Conservation (phyloP, 1,140 invertebrate genomes). For the Polypedilum vanderplanki region DNA sequence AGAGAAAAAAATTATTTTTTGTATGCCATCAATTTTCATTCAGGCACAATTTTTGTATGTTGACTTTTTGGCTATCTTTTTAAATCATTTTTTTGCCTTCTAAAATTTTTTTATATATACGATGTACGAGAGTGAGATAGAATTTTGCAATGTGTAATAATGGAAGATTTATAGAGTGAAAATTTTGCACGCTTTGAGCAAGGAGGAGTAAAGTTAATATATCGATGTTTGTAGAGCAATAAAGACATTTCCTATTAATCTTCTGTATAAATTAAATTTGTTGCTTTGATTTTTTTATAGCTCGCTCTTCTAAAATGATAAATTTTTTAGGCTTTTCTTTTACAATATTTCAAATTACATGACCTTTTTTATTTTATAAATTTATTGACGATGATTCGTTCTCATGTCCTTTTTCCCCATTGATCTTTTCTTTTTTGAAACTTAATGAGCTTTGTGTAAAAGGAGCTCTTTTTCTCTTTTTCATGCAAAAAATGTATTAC, state of each 20-base stretch:
- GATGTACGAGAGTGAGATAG: too few species aligned
- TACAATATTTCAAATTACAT: not conserved
- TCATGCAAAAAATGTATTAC: too few species aligned
- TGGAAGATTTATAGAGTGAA: constrained; percentile 18
- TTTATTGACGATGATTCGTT: not conserved
- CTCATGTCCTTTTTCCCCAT: too few species aligned
- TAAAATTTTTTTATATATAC: too few species aligned
- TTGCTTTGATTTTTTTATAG: constrained; percentile 5
- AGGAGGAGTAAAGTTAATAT: not conserved
- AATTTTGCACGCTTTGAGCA: not conserved
- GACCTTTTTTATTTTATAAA: not conserved
- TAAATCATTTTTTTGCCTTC: not conserved
- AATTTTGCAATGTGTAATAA: constrained; percentile 9
- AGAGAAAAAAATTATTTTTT: not conserved
- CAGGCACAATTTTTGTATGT: constrained; percentile 2
- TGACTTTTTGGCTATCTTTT: constrained; percentile 18
- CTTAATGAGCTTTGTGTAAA: too few species aligned
- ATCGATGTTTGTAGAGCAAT: constrained; percentile 12
- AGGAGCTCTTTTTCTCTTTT: too few species aligned
- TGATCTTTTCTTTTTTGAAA: too few species aligned
- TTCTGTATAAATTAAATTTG: constrained; percentile 15
- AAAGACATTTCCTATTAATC: constrained; percentile 18
- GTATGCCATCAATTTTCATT: constrained; percentile 13
- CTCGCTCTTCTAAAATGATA: not conserved
- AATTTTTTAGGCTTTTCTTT: not conserved